Base-by-base conservation (phyloP, 2,797 vertebrate genomes). In the Chelonia mydas region DNA sequence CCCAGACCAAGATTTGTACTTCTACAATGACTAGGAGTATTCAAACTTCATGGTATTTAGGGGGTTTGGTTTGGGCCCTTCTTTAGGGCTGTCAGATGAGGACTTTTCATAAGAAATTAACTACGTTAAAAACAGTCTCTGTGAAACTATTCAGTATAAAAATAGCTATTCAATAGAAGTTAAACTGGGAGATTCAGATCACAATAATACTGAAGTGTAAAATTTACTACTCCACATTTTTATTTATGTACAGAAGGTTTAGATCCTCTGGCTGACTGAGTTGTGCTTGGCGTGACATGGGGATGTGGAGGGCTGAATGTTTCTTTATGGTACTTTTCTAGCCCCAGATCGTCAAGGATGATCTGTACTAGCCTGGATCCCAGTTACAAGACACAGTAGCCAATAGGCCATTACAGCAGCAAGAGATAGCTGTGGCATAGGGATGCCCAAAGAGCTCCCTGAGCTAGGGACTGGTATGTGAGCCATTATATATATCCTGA, bases 361-460 rank as follows among this genome's bases (percentile, higher is more conserved):
- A 25, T 68, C 1, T 19, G 3, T 33, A 8, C 11, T 51, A 55
- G 54, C n/a, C 61, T 59, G 65, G 23, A 51, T 41, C 87, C 61
- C 68, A 65, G 53, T 33, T 65, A 6, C 1, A 4, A 47, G 50
- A 6, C 65, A 1, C 1, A 28, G 16, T 11, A 79, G 19, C 7
- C 5, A 5, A 47, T 1, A 9, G 4, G 1, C 27, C 47, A 25
- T 55, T 82, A 83, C 3, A 2, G 37, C 28, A 53, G 28, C 1
- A 79, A 53, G 28, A 86, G 49, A 13, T 68, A 53, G 23, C 21
- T 68, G 16, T 0, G 0, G 79, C 50, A 79, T 3, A 76, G 90
- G 19, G n/a, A 37, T 68, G 33, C 15, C 65, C n/a, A 68, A 21
- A 11, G 7, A 7, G 17, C 6, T 37, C 84, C 61, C 50, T 2